Conservation (phyloP, 64 coral and sea anemone genomes). For the Actinia tenebrosa region DNA sequence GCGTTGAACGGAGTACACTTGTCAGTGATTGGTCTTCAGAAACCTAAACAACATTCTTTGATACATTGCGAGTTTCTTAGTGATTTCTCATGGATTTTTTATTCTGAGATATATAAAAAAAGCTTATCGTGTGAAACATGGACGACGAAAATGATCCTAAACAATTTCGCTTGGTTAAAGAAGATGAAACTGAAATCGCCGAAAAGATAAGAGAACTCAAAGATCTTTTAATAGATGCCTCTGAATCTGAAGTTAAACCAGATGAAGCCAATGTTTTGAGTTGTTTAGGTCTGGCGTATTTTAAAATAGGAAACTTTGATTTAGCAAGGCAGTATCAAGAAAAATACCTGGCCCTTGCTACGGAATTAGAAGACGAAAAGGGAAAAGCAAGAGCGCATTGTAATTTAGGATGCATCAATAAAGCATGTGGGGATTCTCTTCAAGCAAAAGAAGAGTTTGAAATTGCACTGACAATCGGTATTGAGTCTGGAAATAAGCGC, state of each 20-base stretch:
- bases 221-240: slow-evolving; percentile 39
- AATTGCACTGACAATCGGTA: slow-evolving; percentile 62
- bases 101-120: background rate
- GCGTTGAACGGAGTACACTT: background rate
- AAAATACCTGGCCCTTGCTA: slow-evolving; percentile 72
- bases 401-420: slow-evolving; percentile 80
- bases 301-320: slow-evolving; percentile 66
- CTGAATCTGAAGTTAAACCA: slow-evolving; percentile 47
- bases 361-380: slow-evolving; percentile 66
- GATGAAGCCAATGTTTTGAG: slow-evolving; percentile 51
- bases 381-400: slow-evolving; percentile 73
- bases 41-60: slow-evolving; percentile 15
- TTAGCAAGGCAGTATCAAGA: slow-evolving; percentile 67
- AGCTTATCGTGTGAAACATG: background rate
- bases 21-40: background rate
- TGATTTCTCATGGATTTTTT: background rate
- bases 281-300: slow-evolving; percentile 73
- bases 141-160: slow-evolving; percentile 76
- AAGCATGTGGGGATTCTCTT: slow-evolving; percentile 63
- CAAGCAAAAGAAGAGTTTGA: slow-evolving; percentile 68
- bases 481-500: slow-evolving; percentile 57
- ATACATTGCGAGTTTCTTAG: slow-evolving; percentile 17
- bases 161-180: slow-evolving; percentile 64
- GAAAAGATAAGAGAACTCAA: slow-evolving; percentile 58
- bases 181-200: slow-evolving; percentile 61